Evolutionary conservation across 2,113 vertebrate genomes (phyloP).

Genomic region (Strix uralensis): DNA sequence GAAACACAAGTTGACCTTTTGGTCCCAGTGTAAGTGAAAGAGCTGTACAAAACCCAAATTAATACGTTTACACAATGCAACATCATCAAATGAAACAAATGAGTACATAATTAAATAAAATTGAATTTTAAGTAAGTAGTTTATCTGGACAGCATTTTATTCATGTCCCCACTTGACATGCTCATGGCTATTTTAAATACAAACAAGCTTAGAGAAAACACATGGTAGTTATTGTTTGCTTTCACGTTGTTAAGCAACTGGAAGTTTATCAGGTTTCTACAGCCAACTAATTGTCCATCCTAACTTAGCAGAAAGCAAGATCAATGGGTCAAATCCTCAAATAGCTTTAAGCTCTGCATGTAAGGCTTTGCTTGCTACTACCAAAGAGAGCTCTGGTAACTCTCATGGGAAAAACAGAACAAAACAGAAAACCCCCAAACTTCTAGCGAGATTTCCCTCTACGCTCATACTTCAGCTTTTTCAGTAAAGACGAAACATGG

Average conservation of each 20-base stretch:
- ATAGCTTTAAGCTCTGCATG: slow-evolving; percentile 6
- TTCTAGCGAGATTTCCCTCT: neutral
- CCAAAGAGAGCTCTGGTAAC: neutral
- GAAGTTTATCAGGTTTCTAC: slow-evolving; percentile 56
- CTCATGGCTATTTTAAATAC: slow-evolving; percentile 58
- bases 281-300: slow-evolving; percentile 44
- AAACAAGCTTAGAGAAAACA: slow-evolving; percentile 54
- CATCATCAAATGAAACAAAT: neutral
- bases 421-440: neutral
- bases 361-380: neutral
- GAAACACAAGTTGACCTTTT: neutral
- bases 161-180: slow-evolving; percentile 7
- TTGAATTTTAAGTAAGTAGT: neutral
- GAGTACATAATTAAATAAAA: neutral
- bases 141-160: slow-evolving; percentile 10
- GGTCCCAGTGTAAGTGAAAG: neutral
- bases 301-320: slow-evolving; percentile 14
- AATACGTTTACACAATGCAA: neutral
- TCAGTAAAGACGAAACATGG: neutral
- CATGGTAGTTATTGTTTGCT: slow-evolving; percentile 53
- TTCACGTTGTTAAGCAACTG: slow-evolving; percentile 67
- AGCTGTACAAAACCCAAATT: neutral
- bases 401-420: neutral
- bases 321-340: slow-evolving; percentile 43
- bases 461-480: neutral